Conservation (phyloP, 2,797 vertebrate genomes). For the Sorex maritimensis region DNA sequence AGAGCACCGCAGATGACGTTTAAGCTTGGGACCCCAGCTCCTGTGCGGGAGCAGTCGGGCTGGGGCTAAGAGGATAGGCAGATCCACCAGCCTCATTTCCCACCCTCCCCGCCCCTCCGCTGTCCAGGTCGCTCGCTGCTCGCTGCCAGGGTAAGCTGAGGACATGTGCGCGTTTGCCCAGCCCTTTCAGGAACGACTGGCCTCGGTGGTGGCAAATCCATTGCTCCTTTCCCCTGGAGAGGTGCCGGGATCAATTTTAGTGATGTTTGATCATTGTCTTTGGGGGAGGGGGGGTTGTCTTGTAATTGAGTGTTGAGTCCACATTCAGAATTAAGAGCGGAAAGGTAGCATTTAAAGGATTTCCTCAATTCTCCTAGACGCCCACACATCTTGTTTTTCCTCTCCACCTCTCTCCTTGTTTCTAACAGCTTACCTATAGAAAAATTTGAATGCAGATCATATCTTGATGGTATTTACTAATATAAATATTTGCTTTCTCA, state of each 20-base stretch:
- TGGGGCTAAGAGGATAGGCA: not conserved
- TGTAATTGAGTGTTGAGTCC: not conserved
- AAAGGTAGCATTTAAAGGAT: not conserved
- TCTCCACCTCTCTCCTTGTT: conserved; percentile 64
- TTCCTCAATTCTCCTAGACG: not conserved
- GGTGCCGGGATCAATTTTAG: not conserved
- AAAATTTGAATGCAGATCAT: conserved; percentile 81
- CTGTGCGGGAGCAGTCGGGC: not conserved
- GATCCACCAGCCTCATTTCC: not conserved
- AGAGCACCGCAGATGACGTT: not conserved
- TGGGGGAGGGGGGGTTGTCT: not conserved
- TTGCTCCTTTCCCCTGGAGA: no score
- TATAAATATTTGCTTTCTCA: conserved; percentile 88
- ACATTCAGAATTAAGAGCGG: not conserved
- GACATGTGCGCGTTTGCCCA: not conserved
- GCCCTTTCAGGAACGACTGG: not conserved
- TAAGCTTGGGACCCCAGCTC: no score
- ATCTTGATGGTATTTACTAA: conserved; percentile 87
- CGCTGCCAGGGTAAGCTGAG: no score
- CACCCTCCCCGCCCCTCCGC: not conserved
- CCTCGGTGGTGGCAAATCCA: no score
- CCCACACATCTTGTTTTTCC: not conserved
- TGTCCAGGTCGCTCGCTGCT: not conserved
- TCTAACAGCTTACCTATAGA: conserved; percentile 78
- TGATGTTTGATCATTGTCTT: not conserved